Conservation (phyloP, 2,888 invertebrate genomes). For the Andrena marginata region DNA sequence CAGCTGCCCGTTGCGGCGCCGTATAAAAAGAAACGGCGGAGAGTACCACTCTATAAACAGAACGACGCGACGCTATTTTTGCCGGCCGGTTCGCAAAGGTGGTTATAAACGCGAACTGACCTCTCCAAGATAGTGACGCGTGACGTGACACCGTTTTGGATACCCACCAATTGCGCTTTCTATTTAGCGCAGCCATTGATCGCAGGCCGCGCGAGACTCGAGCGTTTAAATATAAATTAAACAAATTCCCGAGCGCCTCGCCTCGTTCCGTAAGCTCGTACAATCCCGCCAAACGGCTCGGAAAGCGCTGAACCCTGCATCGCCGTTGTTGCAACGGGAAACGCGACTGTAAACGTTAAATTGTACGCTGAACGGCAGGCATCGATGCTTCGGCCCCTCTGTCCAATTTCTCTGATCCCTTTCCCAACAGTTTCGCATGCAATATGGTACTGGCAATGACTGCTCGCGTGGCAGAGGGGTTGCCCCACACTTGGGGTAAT, state of each 20-base stretch:
- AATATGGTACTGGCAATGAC: no score
- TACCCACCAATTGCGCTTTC: constrained; percentile 41
- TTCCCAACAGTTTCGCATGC: no score
- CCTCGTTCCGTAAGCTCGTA: constrained; percentile 9
- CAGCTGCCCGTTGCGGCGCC: constrained; percentile 4
- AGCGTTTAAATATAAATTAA: constrained; percentile 60
- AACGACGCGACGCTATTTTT: constrained; percentile 44
- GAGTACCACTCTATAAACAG: constrained; percentile 51
- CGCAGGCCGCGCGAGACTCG: background rate
- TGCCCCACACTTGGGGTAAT: no score
- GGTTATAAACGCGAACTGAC: constrained; percentile 64
- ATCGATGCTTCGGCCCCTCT: no score
- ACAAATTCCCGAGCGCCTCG: constrained; percentile 25
- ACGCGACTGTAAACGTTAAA: no score
- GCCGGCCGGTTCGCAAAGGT: constrained; percentile 53
- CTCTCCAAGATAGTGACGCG: constrained; percentile 64
- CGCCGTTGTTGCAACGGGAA: background rate
- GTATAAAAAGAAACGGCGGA: constrained; percentile 28
- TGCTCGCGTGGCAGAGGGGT: no score
- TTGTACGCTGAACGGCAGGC: no score
- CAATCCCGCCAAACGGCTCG: constrained; percentile 10
- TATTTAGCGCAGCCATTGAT: constrained; percentile 54
- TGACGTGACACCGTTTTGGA: constrained; percentile 58
- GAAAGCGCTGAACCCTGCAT: constrained; percentile 3
- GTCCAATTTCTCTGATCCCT: no score